Evolutionary conservation across 1,140 invertebrate genomes (phyloP).

Genomic region (Rhagoletis zephyria): DNA sequence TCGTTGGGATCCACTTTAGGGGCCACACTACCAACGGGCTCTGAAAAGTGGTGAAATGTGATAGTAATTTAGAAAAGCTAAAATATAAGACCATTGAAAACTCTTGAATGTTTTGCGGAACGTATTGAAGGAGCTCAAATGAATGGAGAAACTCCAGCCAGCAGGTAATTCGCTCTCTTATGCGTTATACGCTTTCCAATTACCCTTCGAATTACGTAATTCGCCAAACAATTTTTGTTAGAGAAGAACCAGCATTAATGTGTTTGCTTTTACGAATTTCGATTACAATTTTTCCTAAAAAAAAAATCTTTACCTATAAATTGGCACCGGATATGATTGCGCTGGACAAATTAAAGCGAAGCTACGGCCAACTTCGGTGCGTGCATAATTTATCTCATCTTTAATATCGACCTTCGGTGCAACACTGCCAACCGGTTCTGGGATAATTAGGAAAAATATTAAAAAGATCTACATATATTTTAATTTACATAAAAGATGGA

Average conservation of each 20-base stretch:
- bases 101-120: constrained; percentile 56
- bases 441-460: constrained; percentile 2
- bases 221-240: too few relatives aligned
- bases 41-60: constrained; percentile 67
- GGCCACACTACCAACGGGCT: constrained; percentile 80
- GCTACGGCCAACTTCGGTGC: constrained; percentile 70
- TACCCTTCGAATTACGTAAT: too few relatives aligned
- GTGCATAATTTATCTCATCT: constrained; percentile 68
- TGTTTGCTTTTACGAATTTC: too few relatives aligned
- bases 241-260: too few relatives aligned
- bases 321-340: constrained; percentile 78
- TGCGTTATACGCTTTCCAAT: too few relatives aligned
- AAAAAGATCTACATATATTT: not conserved
- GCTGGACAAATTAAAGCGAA: constrained; percentile 79
- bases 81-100: not conserved
- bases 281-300: not conserved
- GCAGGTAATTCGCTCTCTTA: too few relatives aligned
- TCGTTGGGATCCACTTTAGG: constrained; percentile 75
- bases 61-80: not conserved
- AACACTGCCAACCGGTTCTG: constrained; percentile 82
- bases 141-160: too few relatives aligned
- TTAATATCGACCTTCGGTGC: constrained; percentile 77
- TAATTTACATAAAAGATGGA: constrained; percentile 7
- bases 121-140: too few relatives aligned
- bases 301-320: constrained; percentile 75